phyloP scores from a whole-genome alignment of 2,113 vertebrate species.

The Delphinapterus leucas region DNA sequence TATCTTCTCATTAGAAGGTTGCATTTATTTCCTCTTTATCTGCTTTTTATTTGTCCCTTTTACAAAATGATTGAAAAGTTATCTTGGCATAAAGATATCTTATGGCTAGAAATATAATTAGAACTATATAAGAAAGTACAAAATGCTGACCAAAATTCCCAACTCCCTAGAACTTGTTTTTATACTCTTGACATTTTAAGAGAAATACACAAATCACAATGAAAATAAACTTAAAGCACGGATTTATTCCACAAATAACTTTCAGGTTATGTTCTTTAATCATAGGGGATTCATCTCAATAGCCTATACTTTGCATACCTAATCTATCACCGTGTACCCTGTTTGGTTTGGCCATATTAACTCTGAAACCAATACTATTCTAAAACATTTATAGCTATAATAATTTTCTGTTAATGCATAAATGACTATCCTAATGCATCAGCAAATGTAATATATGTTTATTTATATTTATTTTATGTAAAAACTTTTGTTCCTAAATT shows the following conservation, averaged over 20 bases:
- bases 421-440: background rate
- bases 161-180: background rate
- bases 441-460: background rate
- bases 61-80: background rate
- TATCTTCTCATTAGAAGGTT: background rate
- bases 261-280: background rate
- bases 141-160: background rate
- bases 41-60: background rate
- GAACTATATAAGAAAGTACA: background rate
- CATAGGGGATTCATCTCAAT: background rate
- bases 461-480: background rate
- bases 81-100: background rate
- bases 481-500: background rate
- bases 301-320: background rate
- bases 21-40: background rate
- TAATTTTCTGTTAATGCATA: background rate
- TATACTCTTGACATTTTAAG: background rate
- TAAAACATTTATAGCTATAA: background rate
- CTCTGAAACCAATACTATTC: background rate
- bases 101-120: background rate
- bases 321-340: background rate
- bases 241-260: background rate
- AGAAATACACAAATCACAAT: background rate
- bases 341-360: background rate
- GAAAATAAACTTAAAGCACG: background rate